Evolutionary conservation across 2,113 vertebrate species (phyloP).

Genomic region (Perca flavescens): DNA sequence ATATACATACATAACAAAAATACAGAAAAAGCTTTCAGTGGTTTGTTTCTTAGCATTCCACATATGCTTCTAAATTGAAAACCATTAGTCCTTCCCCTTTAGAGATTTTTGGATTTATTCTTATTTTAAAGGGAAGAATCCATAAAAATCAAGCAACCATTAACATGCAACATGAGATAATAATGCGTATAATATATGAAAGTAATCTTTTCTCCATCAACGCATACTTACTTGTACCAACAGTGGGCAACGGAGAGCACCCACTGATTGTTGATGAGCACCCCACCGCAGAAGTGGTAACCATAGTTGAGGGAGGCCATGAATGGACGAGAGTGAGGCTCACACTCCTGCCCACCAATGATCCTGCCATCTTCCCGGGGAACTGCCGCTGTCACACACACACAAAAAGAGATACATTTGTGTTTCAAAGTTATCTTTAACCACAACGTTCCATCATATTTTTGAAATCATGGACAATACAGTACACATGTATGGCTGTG

Average conservation of each 20-base stretch:
- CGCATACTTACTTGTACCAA: conserved; percentile 82
- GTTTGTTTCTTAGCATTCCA: not conserved
- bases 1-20: not conserved
- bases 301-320: conserved; percentile 83
- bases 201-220: not conserved
- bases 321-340: conserved; percentile 72
- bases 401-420: not conserved
- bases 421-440: not conserved
- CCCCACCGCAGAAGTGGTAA: conserved; percentile 83
- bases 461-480: not conserved
- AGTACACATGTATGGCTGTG: not conserved
- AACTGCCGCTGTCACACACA: conserved; percentile 70
- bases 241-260: conserved; percentile 84
- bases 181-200: not conserved
- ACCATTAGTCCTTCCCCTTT: not conserved
- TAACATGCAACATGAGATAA: not conserved
- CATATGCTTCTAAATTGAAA: not conserved
- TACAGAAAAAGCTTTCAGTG: not conserved
- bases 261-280: conserved; percentile 80
- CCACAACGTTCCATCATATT: not conserved
- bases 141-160: not conserved
- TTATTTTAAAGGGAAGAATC: not conserved
- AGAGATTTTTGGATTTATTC: not conserved
- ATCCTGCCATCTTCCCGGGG: conserved; percentile 73
- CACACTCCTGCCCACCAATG: conserved; percentile 75